Percentiles rank a stretch among this genome's conserved stretches.
Conservation (phyloP, 2,797 vertebrate species). For the Esox lucius region DNA sequence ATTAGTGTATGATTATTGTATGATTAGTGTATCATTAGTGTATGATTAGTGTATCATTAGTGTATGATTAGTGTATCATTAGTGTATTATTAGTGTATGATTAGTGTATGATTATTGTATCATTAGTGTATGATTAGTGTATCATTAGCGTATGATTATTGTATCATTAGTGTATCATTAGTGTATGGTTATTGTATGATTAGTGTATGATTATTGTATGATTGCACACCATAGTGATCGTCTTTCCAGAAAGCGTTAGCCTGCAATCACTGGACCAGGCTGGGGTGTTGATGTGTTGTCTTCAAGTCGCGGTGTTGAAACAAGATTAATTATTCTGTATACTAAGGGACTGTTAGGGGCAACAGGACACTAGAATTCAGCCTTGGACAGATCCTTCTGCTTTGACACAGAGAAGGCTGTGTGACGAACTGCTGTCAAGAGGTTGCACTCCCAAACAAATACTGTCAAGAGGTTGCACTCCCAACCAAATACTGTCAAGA, state of each 20-base stretch:
- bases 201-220: not conserved
- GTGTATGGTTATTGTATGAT: no score
- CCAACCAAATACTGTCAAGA: not conserved
- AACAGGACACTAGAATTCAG: not conserved
- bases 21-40: no score
- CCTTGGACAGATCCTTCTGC: not conserved
- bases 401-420: not conserved
- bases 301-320: not conserved
- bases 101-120: not conserved
- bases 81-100: not conserved
- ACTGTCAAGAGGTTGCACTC: not conserved
- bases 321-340: not conserved
- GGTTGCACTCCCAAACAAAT: no score
- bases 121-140: no score
- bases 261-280: not conserved
- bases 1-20: not conserved
- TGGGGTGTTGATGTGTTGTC: not conserved
- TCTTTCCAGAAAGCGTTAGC: not conserved
- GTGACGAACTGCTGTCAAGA: not conserved
- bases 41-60: not conserved
- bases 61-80: not conserved
- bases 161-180: not conserved
- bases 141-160: no score
- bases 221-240: not conserved
- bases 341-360: not conserved